Conservation (phyloP, 2,113 vertebrate species). For the Ascaphus truei region DNA sequence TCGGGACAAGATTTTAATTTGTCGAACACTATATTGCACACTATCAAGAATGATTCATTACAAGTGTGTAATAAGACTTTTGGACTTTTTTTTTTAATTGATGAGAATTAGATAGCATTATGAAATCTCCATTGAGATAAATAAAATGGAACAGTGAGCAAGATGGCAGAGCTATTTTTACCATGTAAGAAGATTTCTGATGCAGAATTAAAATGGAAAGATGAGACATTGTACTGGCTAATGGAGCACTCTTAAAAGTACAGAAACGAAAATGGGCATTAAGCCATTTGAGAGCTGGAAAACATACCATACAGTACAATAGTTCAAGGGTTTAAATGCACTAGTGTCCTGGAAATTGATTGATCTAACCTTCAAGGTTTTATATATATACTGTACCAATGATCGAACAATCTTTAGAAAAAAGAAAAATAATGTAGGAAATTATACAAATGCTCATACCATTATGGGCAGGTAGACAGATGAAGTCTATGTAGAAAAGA, state of each 20-base stretch:
- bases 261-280: too few relatives aligned
- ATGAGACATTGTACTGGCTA: too few relatives aligned
- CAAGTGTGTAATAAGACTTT: background rate
- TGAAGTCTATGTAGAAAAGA: too few relatives aligned
- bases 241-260: too few relatives aligned
- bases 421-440: too few relatives aligned
- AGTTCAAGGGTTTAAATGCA: background rate
- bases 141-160: background rate
- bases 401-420: too few relatives aligned
- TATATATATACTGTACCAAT: too few relatives aligned
- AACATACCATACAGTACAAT: background rate
- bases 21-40: background rate
- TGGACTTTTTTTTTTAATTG: background rate
- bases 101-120: background rate
- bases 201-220: too few relatives aligned
- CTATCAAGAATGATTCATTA: background rate
- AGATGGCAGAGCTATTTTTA: background rate
- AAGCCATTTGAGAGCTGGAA: too few relatives aligned
- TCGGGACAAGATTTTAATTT: slow-evolving; percentile 16
- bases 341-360: background rate
- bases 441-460: too few relatives aligned
- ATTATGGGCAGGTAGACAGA: too few relatives aligned
- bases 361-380: background rate
- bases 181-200: too few relatives aligned
- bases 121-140: background rate